Evolutionary conservation across 1,140 invertebrate genomes (phyloP), one percentile per base, ranked within the genome.

Genomic region (Ceratosolen solmsi): DNA sequence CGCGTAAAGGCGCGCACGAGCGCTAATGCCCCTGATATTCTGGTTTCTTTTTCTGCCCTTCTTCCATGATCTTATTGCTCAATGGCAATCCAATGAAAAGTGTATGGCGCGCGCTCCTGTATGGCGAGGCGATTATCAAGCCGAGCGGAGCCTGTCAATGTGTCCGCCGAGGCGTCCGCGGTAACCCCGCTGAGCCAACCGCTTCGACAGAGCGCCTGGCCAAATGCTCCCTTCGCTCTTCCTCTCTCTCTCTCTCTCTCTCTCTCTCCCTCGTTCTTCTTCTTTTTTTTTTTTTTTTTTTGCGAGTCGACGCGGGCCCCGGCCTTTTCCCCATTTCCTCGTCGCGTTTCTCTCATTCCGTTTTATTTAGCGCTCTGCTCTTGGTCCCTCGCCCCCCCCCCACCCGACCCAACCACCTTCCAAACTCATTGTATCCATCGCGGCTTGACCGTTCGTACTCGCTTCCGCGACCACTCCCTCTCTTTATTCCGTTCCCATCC

Each of bases 61-160:
- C 33, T 30, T 76, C 56, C 71, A 72, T 83, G 83, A 30, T 77
- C 80, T 91, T 91, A 91, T 91, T 91, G 91, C 91, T 91, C 90
- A 91, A 92, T 92, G 89, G 90, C 90, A 91, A 92, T 92, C 91
- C 90, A 92, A 92, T 92, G 91, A 92, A 91, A 92, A 90, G 89
- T 90, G 87, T 89, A 92, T 90, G 63, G 33, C 33, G 46, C 81
- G 68, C 2, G 25, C 36, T 9, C 2, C 9, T 65, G 90, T 90
- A 91, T 90, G 90, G 46, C 72, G 88, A 87, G 87, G 87, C 91
- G 91, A 92, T 92, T 92, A 92, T 92, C 90, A 89, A 91, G 89
- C 91, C 91, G 90, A 92, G 84, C 90, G 90, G 89, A 87, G 90
- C 87, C 87, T 86, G 84, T 92, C 89, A 92, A 92, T 92, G 90